Conservation (phyloP, 2,888 invertebrate genomes). For the Yponomeuta malinellus region DNA sequence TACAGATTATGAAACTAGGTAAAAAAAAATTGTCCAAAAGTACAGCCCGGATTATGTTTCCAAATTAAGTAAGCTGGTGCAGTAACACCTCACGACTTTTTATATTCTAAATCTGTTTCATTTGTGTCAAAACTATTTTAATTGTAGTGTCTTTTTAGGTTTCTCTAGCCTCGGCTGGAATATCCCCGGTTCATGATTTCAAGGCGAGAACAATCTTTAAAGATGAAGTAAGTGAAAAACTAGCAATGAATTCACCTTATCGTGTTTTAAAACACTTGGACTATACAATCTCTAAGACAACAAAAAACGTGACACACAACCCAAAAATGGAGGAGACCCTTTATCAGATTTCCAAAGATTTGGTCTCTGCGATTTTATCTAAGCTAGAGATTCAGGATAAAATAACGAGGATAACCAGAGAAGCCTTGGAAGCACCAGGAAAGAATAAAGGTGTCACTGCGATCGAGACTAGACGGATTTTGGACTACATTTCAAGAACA, state of each 20-base stretch:
- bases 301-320: constrained; percentile 63
- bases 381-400: constrained; percentile 68
- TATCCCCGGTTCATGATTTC: constrained; percentile 62
- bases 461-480: constrained; percentile 63
- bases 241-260: constrained; percentile 47
- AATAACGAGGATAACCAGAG: constrained; percentile 63
- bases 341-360: constrained; percentile 61
- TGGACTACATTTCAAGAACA: constrained; percentile 66
- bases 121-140: not conserved
- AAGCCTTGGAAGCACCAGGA: constrained; percentile 63
- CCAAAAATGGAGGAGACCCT: constrained; percentile 60
- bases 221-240: constrained; percentile 34
- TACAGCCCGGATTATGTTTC: too few species aligned
- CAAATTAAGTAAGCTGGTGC: too few species aligned
- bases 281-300: constrained; percentile 47
- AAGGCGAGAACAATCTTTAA: constrained; percentile 39
- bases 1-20: too few species aligned
- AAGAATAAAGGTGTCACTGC: constrained; percentile 65
- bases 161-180: constrained; percentile 36
- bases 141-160: not conserved
- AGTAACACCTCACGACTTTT: too few species aligned
- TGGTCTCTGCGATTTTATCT: constrained; percentile 60
- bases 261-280: constrained; percentile 57
- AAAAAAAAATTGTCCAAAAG: too few species aligned
- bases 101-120: too few species aligned